Evolutionary conservation across 2,113 vertebrate genomes (phyloP), one percentile per base, ranked within the genome.

Genomic region (Zingel zingel): DNA sequence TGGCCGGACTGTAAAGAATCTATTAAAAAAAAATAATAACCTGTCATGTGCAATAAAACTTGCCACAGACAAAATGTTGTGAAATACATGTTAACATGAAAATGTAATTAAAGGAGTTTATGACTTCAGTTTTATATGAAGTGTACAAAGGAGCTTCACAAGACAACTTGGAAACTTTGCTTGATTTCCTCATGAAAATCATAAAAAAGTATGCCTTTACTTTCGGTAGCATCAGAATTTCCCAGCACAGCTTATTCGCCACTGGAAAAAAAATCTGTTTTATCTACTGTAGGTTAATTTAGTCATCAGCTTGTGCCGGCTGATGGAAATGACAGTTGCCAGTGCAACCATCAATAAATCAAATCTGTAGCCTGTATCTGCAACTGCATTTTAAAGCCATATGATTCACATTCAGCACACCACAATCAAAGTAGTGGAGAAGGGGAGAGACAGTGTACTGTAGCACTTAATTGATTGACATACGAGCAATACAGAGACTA

Each of bases 51-150:
- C 11, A 54, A 5, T 77, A 30, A 59, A 13, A 47, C 57, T 33
- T 43, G 48, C 18, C 16, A 18, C 6, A 10, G 23, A 23, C 3
- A 56, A 12, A 27, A 54, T n/a, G 10, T 18, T 6, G 27, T 39
- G 10, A 48, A 68, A 62, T 53, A 43, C 61, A 86, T 61, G 36
- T 59, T 72, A 68, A 75, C 81, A 77, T 76, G 79, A 79, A 82
- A 79, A 69, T 3, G 69, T 62, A 33, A 5, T 81, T 81, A 72
- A 47, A 67, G 56, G 21, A 57, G 48, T 61, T 62, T 12, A 21
- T 8, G 25, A 2, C 8, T 14, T 45, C 14, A 19, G 14, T 64
- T 51, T 50, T 14, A 30, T 10, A 12, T 70, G 4, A 27, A 58
- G 23, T 58, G 11, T 48, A 33, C 15, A 77, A n/a, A 0, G 25